Conservation (phyloP, 2,113 vertebrate genomes). For the Eidolon helvum region DNA sequence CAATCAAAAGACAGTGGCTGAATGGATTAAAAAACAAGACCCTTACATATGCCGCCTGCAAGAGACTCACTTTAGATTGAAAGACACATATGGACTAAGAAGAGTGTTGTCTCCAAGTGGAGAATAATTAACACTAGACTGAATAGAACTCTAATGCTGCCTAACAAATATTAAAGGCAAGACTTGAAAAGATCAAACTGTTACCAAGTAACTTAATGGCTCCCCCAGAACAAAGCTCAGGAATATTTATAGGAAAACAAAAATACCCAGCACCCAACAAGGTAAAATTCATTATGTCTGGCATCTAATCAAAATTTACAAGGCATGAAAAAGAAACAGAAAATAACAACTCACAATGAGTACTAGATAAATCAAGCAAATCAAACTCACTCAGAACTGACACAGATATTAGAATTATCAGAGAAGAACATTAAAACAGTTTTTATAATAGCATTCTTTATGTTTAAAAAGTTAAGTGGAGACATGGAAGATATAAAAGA, state of each 20-base stretch:
- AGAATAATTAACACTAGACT: background rate
- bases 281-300: background rate
- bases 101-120: background rate
- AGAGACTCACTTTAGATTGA: no score
- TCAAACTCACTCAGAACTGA: background rate
- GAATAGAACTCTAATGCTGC: background rate
- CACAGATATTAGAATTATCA: background rate
- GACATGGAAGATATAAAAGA: background rate
- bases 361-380: background rate
- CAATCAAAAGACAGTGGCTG: no score
- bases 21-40: no score
- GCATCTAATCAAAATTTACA: background rate
- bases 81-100: background rate
- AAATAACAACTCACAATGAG: background rate
- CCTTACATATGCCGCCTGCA: no score
- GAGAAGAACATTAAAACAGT: background rate
- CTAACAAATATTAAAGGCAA: background rate
- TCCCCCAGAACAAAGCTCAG: background rate
- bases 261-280: background rate
- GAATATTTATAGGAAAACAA: background rate
- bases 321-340: conserved; percentile 17
- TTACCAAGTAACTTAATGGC: background rate
- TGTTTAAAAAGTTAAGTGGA: background rate
- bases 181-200: background rate
- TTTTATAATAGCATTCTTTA: background rate